Percentiles rank a stretch among this genome's conserved stretches.
Conservation (phyloP, 2,888 invertebrate species). For the Amphipyra tragopoginis region DNA sequence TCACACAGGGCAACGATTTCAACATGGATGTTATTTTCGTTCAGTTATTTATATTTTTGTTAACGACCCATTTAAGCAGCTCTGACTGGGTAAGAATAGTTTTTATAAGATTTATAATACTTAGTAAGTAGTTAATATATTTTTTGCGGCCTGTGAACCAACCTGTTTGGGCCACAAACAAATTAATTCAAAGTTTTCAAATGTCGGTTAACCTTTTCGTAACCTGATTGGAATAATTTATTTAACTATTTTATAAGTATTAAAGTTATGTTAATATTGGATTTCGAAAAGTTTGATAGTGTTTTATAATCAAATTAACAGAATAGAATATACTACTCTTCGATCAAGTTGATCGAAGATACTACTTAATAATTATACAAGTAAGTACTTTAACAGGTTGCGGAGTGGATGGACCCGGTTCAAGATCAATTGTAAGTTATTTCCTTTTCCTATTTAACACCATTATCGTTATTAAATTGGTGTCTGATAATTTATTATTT, state of each 20-base stretch:
- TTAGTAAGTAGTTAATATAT: neutral
- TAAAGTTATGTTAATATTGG: too few species aligned
- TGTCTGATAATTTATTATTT: neutral
- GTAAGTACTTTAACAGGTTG: slow-evolving; percentile 62
- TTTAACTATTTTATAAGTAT: too few species aligned
- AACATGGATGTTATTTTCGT: slow-evolving; percentile 57
- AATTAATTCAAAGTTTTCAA: too few species aligned
- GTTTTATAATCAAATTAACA: too few species aligned
- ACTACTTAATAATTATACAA: neutral
- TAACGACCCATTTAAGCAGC: slow-evolving; percentile 53
- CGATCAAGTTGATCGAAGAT: too few species aligned
- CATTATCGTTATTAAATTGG: neutral
- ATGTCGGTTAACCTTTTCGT: too few species aligned
- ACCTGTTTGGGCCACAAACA: too few species aligned
- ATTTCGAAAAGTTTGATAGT: too few species aligned
- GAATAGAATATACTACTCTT: too few species aligned
- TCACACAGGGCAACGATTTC: slow-evolving; percentile 29
- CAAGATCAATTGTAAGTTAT: slow-evolving; percentile 77
- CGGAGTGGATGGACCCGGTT: slow-evolving; percentile 80
- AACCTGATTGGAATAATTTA: too few species aligned
- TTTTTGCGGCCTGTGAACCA: neutral
- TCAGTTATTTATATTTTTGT: slow-evolving; percentile 58
- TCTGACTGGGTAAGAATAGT: slow-evolving; percentile 56
- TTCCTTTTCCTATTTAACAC: neutral
- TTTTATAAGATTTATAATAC: neutral